Conservation (phyloP, 2,797 vertebrate genomes). For the Eremophila alpestris region DNA sequence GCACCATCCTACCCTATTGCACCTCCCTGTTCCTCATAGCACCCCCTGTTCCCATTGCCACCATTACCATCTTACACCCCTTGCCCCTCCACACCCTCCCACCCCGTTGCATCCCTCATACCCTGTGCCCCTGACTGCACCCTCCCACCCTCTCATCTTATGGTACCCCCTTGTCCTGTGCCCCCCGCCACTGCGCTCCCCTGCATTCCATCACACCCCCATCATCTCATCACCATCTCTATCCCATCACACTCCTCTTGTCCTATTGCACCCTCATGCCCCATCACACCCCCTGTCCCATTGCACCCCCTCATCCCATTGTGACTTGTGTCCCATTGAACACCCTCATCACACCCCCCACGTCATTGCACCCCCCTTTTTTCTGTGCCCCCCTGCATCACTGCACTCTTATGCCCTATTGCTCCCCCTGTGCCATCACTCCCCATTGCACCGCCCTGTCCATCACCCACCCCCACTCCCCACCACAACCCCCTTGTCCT, state of each 20-base stretch:
- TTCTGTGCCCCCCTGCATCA: background rate
- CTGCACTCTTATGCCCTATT: background rate
- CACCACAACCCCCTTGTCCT: rapidly evolving
- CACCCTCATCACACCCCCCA: background rate
- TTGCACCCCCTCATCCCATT: background rate
- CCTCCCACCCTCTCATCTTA: no score
- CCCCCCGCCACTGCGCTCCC: no score
- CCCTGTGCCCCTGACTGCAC: no score
- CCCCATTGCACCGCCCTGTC: no score
- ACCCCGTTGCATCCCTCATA: background rate
- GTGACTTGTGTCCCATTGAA: background rate
- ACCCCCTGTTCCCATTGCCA: background rate
- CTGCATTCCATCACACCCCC: background rate
- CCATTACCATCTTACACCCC: no score
- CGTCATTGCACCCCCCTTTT: background rate
- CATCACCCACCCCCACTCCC: background rate
- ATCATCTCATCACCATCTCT: background rate
- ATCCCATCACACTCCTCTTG: background rate
- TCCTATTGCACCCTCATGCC: no score
- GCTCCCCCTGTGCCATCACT: background rate
- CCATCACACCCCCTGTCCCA: no score
- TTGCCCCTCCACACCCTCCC: background rate
- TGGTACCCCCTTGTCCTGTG: background rate
- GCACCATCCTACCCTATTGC: background rate
- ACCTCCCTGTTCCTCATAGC: no score